phyloP scores from a whole-genome alignment of 1,140 invertebrate genomes.

The Patella vulgata region DNA sequence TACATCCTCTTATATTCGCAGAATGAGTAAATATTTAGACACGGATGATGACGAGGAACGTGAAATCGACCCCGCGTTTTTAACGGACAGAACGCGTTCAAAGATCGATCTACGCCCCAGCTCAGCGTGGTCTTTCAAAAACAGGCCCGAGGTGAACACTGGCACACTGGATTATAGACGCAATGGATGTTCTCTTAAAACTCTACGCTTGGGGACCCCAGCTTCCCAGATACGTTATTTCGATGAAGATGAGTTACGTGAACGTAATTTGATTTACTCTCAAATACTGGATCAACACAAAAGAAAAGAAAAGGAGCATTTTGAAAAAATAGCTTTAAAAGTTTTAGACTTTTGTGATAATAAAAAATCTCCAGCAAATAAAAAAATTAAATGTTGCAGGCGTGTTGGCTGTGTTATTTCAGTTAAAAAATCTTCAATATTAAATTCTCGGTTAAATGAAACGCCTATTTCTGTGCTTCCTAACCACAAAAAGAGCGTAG shows the following conservation, averaged over 20 bases:
- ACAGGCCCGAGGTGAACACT: background rate
- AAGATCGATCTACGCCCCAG: constrained; percentile 19
- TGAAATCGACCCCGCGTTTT: too few species aligned
- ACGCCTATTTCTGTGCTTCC: too few species aligned
- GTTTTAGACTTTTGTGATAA: constrained; percentile 9
- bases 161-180: background rate
- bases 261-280: constrained; percentile 12
- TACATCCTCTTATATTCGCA: too few species aligned
- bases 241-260: constrained; percentile 20
- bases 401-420: background rate
- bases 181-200: background rate
- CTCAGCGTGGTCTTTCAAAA: constrained; percentile 10
- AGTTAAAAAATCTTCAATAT: background rate
- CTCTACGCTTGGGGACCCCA: constrained; percentile 2
- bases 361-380: background rate
- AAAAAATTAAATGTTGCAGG: background rate
- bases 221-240: constrained; percentile 16
- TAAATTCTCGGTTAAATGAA: background rate
- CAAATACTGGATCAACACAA: constrained; percentile 7
- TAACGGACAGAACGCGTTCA: background rate
- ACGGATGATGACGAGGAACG: too few species aligned
- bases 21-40: too few species aligned
- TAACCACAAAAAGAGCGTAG: too few species aligned
- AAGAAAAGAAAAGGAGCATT: constrained; percentile 3
- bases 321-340: background rate